Evolutionary conservation across 1,140 invertebrate species (phyloP), one percentile per base, ranked within the genome.

Genomic region (Hypsibius dujardini): DNA sequence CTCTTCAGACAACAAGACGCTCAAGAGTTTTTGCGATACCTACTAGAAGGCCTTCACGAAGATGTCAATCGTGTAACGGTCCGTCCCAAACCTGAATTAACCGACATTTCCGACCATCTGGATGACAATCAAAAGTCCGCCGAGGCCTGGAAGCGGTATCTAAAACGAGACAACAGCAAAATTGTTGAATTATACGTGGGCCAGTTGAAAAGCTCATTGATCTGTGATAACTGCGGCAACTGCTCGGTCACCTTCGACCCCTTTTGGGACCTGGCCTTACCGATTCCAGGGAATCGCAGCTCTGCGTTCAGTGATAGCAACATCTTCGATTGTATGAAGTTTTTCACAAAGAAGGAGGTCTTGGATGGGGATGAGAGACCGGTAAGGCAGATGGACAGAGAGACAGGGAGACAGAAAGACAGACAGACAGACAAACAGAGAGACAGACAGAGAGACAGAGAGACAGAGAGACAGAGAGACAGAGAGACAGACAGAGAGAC

Each of bases 231-330:
- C 50, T 98, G 94, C 80, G 86, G 87, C 70, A 89, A 95, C 80
- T 87, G 87, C 73, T 92, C 89, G 59, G 88, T 92, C 46, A 95
- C 92, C n/a, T 90, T 92, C 79, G 93, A 96, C 80, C 91, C 92
- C 1, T 95, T 95, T 78, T 95, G 91, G 90, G 91, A 95, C 80
- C 79, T 95, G 1, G 85, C 85, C 12, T 76, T 87, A 45, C 89
- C 94, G 15, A 87, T 96, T 72, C 91, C 90, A 1, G 80, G 80
- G 3, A 14, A 67, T 42, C 62, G 62, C 62, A 42, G 62, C 45
- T 56, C 50, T 7, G 62, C 62, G 3, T 14, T 7, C 7, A 42
- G 62, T 42, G 62, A 67, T 42, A 67, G 7, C 45, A 42, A 67
- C 62, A 42, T 67, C 3, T 67, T 14, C 62, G 62, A 67, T 42